Conservation (phyloP, 2,888 invertebrate species). For the Drosophila mimica region DNA sequence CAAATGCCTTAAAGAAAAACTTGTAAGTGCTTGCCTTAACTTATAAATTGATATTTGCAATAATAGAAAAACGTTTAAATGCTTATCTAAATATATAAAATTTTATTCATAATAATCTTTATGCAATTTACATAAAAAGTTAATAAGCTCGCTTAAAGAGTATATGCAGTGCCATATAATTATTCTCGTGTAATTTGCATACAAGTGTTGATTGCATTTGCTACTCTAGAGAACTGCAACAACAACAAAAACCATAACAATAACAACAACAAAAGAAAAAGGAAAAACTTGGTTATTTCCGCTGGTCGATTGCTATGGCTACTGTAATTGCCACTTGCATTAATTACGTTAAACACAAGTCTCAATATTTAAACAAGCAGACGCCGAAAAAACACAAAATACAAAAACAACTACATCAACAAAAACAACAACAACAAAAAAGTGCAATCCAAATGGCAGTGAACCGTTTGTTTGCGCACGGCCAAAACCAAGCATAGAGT, state of each 20-base stretch:
- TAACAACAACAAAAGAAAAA: constrained; percentile 14
- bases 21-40: neutral
- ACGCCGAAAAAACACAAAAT: constrained; percentile 43
- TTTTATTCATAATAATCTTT: neutral
- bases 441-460: constrained; percentile 69
- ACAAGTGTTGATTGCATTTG: constrained; percentile 69
- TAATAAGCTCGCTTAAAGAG: constrained; percentile 1
- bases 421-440: constrained; percentile 11
- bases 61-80: neutral
- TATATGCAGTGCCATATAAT: constrained; percentile 58
- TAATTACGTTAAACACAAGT: constrained; percentile 79
- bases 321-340: constrained; percentile 75
- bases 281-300: constrained; percentile 19
- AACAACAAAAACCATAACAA: constrained; percentile 3
- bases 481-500: constrained; percentile 54
- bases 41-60: neutral
- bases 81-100: neutral
- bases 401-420: constrained; percentile 2
- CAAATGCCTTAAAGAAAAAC: no score
- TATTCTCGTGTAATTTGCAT: constrained; percentile 53
- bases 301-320: constrained; percentile 39
- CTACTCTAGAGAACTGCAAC: constrained; percentile 7
- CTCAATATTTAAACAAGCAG: constrained; percentile 75
- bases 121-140: neutral
- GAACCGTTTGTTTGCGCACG: constrained; percentile 76